phyloP scores from a whole-genome alignment of 1,140 invertebrate genomes.

The Holcopasites calliopsidis region DNA sequence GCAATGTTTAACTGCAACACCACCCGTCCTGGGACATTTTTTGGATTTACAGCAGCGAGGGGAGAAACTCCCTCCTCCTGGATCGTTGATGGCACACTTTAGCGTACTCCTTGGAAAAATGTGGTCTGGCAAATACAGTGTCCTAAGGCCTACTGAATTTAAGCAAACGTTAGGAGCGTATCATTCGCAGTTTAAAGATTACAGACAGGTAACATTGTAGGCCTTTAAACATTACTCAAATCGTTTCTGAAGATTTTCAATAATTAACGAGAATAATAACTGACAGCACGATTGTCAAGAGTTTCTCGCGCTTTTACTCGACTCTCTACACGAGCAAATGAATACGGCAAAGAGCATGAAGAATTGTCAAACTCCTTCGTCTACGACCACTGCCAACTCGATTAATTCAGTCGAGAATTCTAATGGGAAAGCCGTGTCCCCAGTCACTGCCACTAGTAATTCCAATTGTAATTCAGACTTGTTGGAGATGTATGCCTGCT shows the following conservation, averaged over 20 bases:
- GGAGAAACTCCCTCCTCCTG: constrained; percentile 73
- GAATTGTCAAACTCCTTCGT: constrained; percentile 68
- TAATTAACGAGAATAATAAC: constrained; percentile 30
- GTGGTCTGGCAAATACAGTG: constrained; percentile 83
- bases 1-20: constrained; percentile 83
- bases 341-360: constrained; percentile 78
- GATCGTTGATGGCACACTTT: constrained; percentile 80
- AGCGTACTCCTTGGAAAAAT: constrained; percentile 82
- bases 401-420: constrained; percentile 65
- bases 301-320: constrained; percentile 85
- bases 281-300: constrained; percentile 88
- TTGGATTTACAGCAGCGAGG: constrained; percentile 76
- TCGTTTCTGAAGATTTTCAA: neutral
- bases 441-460: constrained; percentile 69
- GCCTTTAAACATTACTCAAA: neutral
- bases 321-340: constrained; percentile 85
- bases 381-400: constrained; percentile 73
- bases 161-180: constrained; percentile 83
- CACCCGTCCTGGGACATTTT: constrained; percentile 81
- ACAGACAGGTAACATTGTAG: constrained; percentile 78
- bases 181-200: constrained; percentile 85
- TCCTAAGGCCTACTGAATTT: constrained; percentile 83
- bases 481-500: constrained; percentile 70
- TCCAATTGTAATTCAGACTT: constrained; percentile 63
- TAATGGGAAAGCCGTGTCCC: constrained; percentile 64